Conservation (phyloP, 1,140 invertebrate species). For the Megathymus violae region DNA sequence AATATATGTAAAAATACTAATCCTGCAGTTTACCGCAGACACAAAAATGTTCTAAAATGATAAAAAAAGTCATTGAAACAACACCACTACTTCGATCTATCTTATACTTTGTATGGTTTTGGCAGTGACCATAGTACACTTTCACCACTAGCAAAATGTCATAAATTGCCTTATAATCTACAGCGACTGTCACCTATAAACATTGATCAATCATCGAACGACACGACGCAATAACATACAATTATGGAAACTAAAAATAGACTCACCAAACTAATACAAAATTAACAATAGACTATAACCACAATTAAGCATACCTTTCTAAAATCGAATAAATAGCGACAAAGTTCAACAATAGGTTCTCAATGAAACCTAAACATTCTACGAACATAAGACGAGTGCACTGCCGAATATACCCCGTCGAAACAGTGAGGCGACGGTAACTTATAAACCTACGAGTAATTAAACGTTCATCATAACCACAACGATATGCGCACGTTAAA, state of each 20-base stretch:
- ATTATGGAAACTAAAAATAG: constrained; percentile 29
- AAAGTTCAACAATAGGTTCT: constrained; percentile 53
- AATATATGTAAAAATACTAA: constrained; percentile 40
- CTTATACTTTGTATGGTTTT: constrained; percentile 71
- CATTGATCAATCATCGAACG: constrained; percentile 37
- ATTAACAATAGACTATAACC: constrained; percentile 51
- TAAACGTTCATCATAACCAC: constrained; percentile 69
- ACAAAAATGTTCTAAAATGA: constrained; percentile 29
- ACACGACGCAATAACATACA: constrained; percentile 33
- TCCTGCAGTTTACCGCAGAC: constrained; percentile 22
- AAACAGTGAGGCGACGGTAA: constrained; percentile 45
- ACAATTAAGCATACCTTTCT: constrained; percentile 57
- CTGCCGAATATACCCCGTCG: constrained; percentile 48
- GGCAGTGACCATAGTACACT: constrained; percentile 64
- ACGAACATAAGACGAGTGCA: constrained; percentile 74
- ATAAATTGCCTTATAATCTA: constrained; percentile 46
- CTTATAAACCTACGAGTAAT: constrained; percentile 66
- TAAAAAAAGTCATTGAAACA: constrained; percentile 41
- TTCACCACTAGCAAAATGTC: constrained; percentile 49
- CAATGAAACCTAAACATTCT: constrained; percentile 53
- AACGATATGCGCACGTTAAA: constrained; percentile 77
- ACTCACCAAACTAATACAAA: constrained; percentile 49
- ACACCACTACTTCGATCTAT: constrained; percentile 54
- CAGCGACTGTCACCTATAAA: constrained; percentile 40
- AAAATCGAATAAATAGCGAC: constrained; percentile 72